Conservation (phyloP, 2,797 vertebrate genomes). For the Spinus pinus region DNA sequence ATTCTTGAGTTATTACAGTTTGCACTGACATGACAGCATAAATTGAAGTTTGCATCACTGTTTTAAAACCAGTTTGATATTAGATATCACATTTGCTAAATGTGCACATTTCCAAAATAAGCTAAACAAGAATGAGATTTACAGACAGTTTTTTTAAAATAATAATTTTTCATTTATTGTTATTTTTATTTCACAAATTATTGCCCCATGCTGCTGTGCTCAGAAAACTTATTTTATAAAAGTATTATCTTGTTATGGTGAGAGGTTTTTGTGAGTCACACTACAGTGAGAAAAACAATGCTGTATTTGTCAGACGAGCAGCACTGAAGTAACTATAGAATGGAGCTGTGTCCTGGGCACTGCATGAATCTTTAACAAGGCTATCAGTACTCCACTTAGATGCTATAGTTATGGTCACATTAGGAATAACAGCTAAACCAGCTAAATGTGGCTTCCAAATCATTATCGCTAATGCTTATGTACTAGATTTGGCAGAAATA, state of each 20-base stretch:
- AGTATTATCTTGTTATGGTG: background rate
- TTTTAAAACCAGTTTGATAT: background rate
- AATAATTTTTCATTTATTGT: background rate
- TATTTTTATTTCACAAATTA: background rate
- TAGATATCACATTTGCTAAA: background rate
- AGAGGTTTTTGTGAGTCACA: background rate
- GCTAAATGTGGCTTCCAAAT: slow-evolving; percentile 1
- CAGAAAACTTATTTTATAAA: background rate
- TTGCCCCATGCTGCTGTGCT: background rate
- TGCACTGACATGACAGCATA: background rate
- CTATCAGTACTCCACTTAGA: background rate
- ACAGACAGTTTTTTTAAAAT: background rate
- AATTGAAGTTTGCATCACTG: background rate
- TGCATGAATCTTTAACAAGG: slow-evolving; percentile 63
- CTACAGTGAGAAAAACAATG: background rate
- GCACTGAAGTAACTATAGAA: background rate
- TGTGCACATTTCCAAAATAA: background rate
- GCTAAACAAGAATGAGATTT: background rate
- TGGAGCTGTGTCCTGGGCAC: background rate
- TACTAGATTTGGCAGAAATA: slow-evolving; percentile 29
- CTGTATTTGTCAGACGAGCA: slow-evolving; percentile 1
- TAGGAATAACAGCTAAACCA: slow-evolving; percentile 24
- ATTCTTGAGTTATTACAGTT: background rate
- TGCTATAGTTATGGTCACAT: background rate
- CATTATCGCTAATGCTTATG: slow-evolving; percentile 32